Conservation (phyloP, 1,140 invertebrate genomes). For the Papilio polyxenes region DNA sequence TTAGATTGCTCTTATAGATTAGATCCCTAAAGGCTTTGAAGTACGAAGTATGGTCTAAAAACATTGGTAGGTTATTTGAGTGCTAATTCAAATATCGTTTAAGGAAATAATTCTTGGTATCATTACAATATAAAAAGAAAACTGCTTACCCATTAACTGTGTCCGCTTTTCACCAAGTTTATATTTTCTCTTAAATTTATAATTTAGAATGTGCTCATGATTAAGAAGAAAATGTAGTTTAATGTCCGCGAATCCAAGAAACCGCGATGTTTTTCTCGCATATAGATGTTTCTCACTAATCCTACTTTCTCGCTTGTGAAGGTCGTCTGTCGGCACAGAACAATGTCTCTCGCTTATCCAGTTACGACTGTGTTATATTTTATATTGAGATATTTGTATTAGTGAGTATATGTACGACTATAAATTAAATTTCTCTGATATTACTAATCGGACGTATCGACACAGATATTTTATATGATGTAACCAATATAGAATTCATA, state of each 20-base stretch:
- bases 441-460: not conserved
- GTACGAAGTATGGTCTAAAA: not conserved
- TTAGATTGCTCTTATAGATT: conserved; percentile 36
- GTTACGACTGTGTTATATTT: not conserved
- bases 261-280: no score
- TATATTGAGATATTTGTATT: not conserved
- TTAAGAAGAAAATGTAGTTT: not conserved
- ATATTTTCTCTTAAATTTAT: no score
- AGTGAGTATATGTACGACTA: not conserved
- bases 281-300: no score
- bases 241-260: no score
- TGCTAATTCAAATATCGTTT: conserved; percentile 2
- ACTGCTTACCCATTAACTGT: not conserved
- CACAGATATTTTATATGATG: not conserved
- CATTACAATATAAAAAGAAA: not conserved
- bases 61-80: not conserved
- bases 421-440: not conserved
- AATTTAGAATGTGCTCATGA: not conserved
- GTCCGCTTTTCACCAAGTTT: no score
- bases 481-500: conserved; percentile 34
- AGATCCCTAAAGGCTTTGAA: conserved; percentile 1
- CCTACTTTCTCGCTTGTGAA: no score
- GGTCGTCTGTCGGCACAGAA: no score
- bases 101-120: not conserved
- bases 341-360: no score